A percentile compares a stretch with the other conserved stretches of the same genome.
Conservation (phyloP, 2,888 invertebrate genomes). For the Heliconius ethilla region DNA sequence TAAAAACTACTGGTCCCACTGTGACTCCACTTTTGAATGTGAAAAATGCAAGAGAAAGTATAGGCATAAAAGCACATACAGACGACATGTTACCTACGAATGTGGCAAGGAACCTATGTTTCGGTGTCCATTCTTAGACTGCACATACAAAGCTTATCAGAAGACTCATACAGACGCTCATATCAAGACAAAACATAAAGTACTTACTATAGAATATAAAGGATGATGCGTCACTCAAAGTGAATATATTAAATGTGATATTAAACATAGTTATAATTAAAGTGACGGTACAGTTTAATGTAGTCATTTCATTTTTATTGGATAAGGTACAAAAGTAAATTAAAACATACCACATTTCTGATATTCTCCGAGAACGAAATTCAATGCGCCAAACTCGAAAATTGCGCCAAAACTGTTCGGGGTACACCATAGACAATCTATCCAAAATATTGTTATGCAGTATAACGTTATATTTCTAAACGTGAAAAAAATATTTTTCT, state of each 20-base stretch:
- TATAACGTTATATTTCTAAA: not conserved
- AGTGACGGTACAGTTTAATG: slow-evolving; percentile 40
- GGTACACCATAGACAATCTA: not conserved
- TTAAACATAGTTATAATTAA: slow-evolving; percentile 62
- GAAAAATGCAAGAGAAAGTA: slow-evolving; percentile 87
- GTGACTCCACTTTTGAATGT: slow-evolving; percentile 80
- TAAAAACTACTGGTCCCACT: slow-evolving; percentile 78
- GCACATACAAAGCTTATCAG: slow-evolving; percentile 78
- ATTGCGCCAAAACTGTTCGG: slow-evolving; percentile 1
- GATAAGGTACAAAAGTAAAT: slow-evolving; percentile 5
- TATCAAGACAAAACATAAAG: slow-evolving; percentile 78
- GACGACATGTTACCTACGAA: slow-evolving; percentile 86
- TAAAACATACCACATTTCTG: not conserved
- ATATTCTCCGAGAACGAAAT: not conserved
- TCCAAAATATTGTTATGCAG: not conserved
- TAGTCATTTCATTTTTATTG: slow-evolving; percentile 40
- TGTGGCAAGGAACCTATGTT: slow-evolving; percentile 84
- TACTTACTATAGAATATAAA: slow-evolving; percentile 83
- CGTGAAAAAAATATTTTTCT: not conserved
- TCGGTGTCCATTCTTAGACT: slow-evolving; percentile 75
- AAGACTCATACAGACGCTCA: slow-evolving; percentile 79
- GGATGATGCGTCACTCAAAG: slow-evolving; percentile 56
- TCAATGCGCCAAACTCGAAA: not conserved
- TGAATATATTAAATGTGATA: slow-evolving; percentile 68
- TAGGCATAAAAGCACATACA: slow-evolving; percentile 87